Percentiles rank a stretch among this genome's conserved stretches.
Conservation (phyloP, 2,113 vertebrate genomes). For the Erpornis zantholeuca region DNA sequence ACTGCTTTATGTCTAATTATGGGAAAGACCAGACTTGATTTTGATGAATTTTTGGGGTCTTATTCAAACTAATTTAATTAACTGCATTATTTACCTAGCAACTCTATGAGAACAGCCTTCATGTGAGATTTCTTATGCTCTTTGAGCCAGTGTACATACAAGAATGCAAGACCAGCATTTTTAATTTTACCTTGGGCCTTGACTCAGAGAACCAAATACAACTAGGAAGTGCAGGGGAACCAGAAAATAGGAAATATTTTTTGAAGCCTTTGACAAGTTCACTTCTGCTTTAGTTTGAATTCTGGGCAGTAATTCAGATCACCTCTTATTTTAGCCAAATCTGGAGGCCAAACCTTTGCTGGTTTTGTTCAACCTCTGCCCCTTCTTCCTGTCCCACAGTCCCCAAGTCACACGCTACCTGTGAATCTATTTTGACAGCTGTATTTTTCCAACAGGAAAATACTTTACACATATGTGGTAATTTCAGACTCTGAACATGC, state of each 20-base stretch:
- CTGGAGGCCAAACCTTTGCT: not conserved
- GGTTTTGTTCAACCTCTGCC: constrained; percentile 29
- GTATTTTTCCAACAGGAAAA: constrained; percentile 44
- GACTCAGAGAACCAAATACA: not conserved
- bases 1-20: not conserved
- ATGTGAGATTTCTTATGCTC: not conserved
- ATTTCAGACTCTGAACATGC: not conserved
- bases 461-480: not conserved
- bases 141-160: not conserved
- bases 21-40: not conserved
- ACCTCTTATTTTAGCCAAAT: constrained; percentile 34
- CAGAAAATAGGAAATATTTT: constrained; percentile 40
- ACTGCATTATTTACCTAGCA: not conserved
- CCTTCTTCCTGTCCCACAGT: constrained; percentile 4
- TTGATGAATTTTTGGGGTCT: not conserved
- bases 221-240: not conserved
- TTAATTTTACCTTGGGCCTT: constrained; percentile 14
- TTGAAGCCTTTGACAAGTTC: constrained; percentile 35
- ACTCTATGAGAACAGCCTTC: not conserved
- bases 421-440: constrained; percentile 57
- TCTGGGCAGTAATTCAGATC: constrained; percentile 1
- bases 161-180: not conserved
- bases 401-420: not conserved
- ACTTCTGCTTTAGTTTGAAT: constrained; percentile 16
- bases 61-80: not conserved